Evolutionary conservation across 2,888 invertebrate genomes (phyloP), one percentile per base, ranked within the genome.

Genomic region (Apotomis turbidana): DNA sequence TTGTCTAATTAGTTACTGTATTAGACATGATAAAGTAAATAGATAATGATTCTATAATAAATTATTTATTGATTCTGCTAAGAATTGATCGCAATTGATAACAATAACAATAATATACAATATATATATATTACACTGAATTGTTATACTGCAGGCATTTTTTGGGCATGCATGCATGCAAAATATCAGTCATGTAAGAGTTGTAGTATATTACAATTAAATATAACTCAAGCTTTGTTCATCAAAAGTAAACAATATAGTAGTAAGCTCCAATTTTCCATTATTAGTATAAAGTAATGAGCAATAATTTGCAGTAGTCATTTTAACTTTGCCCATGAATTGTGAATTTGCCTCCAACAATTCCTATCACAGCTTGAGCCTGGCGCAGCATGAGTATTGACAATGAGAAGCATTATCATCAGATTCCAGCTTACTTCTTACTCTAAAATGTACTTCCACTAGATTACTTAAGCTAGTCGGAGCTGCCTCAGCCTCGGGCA

Each of bases 371-470:
- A 77, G 80, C 83, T 86, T 87, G 87, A 87, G 87, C 86, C 80
- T 82, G 83, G 78, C 79, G 79, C 81, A 75, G 85, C 82, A 90
- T 91, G 93, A 93, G 93, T 92, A 92, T 92, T 92, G 87, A 89
- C 85, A 89, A 86, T 87, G 85, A 83, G 85, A 85, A 86, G 86
- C 85, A 87, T 88, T 84, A 87, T 87, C 87, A 81, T 84, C 79
- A 78, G 41, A 81, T 80, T 80, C 82, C 84, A 88, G 87, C 87
- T 90, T 91, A 88, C 81, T 80, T 80, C 90, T 89, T 90, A 90
- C 79, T 80, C 86, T 89, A 85, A 76, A 41, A 81, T 88, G 87
- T 89, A 90, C 89, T 89, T 88, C 74, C 68, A 75, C 79, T 80
- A 79, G 66, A 51, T 75, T 73, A 76, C 76, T 78, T 78, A 78